Percentiles rank a stretch among this genome's conserved stretches.
Conservation (phyloP, 2,888 invertebrate genomes). For the Altica lythri region DNA sequence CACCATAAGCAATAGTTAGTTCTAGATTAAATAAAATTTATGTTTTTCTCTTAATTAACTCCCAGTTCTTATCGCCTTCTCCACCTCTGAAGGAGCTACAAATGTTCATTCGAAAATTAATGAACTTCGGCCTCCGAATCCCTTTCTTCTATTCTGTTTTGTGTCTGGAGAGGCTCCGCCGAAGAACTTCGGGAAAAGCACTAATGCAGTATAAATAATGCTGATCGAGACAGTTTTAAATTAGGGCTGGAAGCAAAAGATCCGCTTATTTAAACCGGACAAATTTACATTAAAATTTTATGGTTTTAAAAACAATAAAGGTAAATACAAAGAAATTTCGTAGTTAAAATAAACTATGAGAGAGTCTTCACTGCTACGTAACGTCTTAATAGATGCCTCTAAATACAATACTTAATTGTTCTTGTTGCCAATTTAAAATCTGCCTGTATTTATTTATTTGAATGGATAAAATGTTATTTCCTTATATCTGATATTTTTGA, state of each 20-base stretch:
- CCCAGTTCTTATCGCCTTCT: background rate
- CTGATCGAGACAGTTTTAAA: slow-evolving; percentile 45
- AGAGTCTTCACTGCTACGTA: no score
- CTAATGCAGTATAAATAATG: slow-evolving; percentile 48
- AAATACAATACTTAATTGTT: no score
- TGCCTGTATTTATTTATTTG: no score
- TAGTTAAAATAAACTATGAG: background rate
- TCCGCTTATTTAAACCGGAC: slow-evolving; percentile 24
- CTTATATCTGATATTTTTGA: no score
- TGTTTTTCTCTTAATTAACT: no score
- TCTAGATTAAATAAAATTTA: no score
- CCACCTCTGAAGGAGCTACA: slow-evolving; percentile 30
- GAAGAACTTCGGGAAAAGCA: slow-evolving; percentile 37
- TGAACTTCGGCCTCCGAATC: slow-evolving; percentile 40
- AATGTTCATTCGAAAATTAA: slow-evolving; percentile 48
- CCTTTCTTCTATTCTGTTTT: slow-evolving; percentile 38
- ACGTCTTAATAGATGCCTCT: no score
- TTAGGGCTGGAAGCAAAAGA: slow-evolving; percentile 27
- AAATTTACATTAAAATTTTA: slow-evolving; percentile 29
- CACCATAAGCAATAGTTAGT: no score
- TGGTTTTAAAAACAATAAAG: background rate
- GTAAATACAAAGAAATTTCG: background rate
- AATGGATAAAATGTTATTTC: no score
- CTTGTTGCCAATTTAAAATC: no score
- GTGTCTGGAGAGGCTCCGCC: slow-evolving; percentile 39